Evolutionary conservation across 2,113 vertebrate genomes (phyloP), one percentile per base, ranked within the genome.

Genomic region (Antigone vipio): DNA sequence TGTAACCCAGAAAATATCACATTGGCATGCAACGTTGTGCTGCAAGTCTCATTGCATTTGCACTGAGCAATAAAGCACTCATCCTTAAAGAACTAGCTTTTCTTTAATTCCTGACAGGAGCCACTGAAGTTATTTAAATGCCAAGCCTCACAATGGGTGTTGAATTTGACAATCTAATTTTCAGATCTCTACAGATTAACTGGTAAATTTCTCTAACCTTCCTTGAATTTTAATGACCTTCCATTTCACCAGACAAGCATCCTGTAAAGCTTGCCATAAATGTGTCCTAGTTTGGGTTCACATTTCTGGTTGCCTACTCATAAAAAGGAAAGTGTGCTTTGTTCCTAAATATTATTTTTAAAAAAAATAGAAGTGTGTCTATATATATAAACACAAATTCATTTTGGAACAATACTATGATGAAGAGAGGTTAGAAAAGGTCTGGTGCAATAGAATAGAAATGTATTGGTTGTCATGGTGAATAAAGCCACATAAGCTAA

Each of bases 391-490:
- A 47, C 8, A 56, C 29, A 93, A 87, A 17, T 79, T 73, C 53
- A 26, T 88, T 97, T 97, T 73, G 74, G 53, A 92, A 83, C 69
- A 67, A 49, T 42, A 18, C 11, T 75, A 23, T 76, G 85, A 88
- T 81, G 72, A 96, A 90, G 18, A 82, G 59, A 86, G 86, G 85
- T 89, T 97, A 95, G 59, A 93, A 94, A 89, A 66, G 66, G 34
- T 82, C 53, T 93, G 58, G 7, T 85, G 42, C 66, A 89, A 19
- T 69, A 79, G 69, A 90, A 93, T 7, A 86, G 66, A 91, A 95
- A 96, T 79, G 23, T 26, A 88, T 14, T 89, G 26, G 94, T 97
- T 97, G 91, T 92, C 96, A 97, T 81, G 89, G 92, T 93, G 89
- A 97, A 90, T 87, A 93, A 88, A 95, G 64, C 47, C 5, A 17